Base-by-base conservation (phyloP, 1,140 invertebrate genomes). In the Drosophila watanabei region DNA sequence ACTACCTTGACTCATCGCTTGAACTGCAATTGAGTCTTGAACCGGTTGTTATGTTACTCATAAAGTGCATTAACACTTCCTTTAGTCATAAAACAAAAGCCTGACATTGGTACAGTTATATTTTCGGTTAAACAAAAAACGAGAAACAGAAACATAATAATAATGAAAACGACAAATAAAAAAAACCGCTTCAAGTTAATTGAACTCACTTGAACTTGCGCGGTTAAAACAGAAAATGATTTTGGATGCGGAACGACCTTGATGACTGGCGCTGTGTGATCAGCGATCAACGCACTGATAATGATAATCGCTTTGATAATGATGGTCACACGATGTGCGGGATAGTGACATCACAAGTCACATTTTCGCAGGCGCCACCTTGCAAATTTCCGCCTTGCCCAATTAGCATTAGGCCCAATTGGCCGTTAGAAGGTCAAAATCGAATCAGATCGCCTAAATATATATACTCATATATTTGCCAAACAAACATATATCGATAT, bases 51-150 rank as follows among this genome's bases (percentile, higher is more conserved):
- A 28, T 82, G 56, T 33, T 52, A 28, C 58, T 80, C 69, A 76
- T 71, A 39, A 63, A 75, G 82, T 89, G 86, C 85, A 86, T 85
- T 90, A 89, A 89, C 86, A 89, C 86, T 90, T 81, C 79, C 76
- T 85, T 90, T 71, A 80, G 64, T 87, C 73, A 81, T 65, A 83
- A 83, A 75, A 70, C 41, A 73, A 80, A 66, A 73, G 64, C 39
- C 62, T 90, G 86, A 52, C 86, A 90, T 86, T 90, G 87, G 75
- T 90, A 90, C 86, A 90, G 86, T 90, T 90, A 90, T 86, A 71
- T 61, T 80, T 56, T 77, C 35, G 58, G 37, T 61, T 62, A 73
- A 71, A 79, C 30, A 58, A 45, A 35, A 70, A 51, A n/a, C n/a
- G n/a, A n/a, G n/a, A n/a, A n/a, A 58, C 5, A 43, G 14, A n/a